phyloP scores from a whole-genome alignment of 1,140 invertebrate species.

The Zelostemma sp. region DNA sequence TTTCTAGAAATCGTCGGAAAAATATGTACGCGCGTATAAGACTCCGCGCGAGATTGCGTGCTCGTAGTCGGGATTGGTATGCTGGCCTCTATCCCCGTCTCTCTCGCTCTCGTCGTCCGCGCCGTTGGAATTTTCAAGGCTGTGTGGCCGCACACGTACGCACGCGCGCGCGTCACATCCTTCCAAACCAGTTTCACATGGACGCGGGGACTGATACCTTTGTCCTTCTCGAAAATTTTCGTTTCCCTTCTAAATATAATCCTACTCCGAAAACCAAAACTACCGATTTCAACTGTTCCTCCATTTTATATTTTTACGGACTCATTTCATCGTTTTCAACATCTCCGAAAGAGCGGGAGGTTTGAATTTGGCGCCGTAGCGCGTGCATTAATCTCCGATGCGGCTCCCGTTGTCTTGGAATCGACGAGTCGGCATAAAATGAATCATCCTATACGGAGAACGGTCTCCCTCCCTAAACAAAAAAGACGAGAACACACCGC shows the following conservation, averaged over 20 bases:
- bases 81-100: slow-evolving; percentile 18
- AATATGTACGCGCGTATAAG: no score
- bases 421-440: slow-evolving; percentile 51
- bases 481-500: slow-evolving; percentile 25
- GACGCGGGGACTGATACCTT: slow-evolving; percentile 57
- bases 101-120: slow-evolving; percentile 9
- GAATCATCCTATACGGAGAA: slow-evolving; percentile 56
- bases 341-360: no score
- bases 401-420: slow-evolving; percentile 35
- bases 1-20: no score
- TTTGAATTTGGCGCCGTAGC: slow-evolving; percentile 37
- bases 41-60: slow-evolving; percentile 32
- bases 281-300: slow-evolving; percentile 42
- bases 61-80: slow-evolving; percentile 37
- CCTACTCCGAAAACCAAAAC: no score
- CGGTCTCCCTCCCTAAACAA: slow-evolving; percentile 12
- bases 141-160: slow-evolving; percentile 37
- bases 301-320: slow-evolving; percentile 43
- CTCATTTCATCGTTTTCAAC: slow-evolving; percentile 11
- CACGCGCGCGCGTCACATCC: slow-evolving; percentile 57
- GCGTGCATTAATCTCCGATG: slow-evolving; percentile 38
- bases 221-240: slow-evolving; percentile 41
- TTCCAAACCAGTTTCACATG: slow-evolving; percentile 66
- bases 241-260: no score
- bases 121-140: slow-evolving; percentile 58